Conservation (phyloP, 1,140 invertebrate genomes). For the Pachyrhynchus sulphureomaculatus region DNA sequence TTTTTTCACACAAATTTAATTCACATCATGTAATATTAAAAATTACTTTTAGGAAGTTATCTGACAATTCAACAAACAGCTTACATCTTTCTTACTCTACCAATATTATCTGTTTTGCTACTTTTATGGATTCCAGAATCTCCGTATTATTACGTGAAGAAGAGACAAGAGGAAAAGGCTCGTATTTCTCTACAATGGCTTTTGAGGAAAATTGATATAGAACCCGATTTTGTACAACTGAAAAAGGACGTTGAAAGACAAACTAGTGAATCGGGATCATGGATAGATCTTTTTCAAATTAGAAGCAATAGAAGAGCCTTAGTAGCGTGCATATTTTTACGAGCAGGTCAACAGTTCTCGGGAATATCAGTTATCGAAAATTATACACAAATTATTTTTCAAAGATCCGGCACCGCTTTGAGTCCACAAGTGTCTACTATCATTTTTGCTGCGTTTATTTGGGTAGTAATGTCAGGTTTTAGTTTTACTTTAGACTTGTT, state of each 20-base stretch:
- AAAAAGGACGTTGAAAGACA: constrained; percentile 35
- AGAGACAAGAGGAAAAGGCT: constrained; percentile 35
- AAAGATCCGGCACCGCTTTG: constrained; percentile 34
- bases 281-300: constrained; percentile 34
- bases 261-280: constrained; percentile 30
- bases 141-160: constrained; percentile 42
- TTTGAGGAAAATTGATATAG: constrained; percentile 32
- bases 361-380: constrained; percentile 32
- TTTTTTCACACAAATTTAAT: no score
- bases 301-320: constrained; percentile 40
- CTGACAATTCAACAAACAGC: constrained; percentile 6
- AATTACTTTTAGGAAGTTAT: no score
- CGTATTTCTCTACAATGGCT: constrained; percentile 53
- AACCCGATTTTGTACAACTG: constrained; percentile 34
- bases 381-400: constrained; percentile 37
- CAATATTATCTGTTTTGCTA: constrained; percentile 10
- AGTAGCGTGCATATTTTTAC: constrained; percentile 32
- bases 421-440: constrained; percentile 51
- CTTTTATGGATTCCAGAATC: constrained; percentile 41
- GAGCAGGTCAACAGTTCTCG: constrained; percentile 36
- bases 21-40: no score
- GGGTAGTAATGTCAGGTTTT: constrained; percentile 61
- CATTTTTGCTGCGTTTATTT: constrained; percentile 58
- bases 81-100: constrained; percentile 1
- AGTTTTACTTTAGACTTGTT: constrained; percentile 55